phyloP scores from a whole-genome alignment of 2,797 vertebrate genomes.

The Anniella stebbinsi region DNA sequence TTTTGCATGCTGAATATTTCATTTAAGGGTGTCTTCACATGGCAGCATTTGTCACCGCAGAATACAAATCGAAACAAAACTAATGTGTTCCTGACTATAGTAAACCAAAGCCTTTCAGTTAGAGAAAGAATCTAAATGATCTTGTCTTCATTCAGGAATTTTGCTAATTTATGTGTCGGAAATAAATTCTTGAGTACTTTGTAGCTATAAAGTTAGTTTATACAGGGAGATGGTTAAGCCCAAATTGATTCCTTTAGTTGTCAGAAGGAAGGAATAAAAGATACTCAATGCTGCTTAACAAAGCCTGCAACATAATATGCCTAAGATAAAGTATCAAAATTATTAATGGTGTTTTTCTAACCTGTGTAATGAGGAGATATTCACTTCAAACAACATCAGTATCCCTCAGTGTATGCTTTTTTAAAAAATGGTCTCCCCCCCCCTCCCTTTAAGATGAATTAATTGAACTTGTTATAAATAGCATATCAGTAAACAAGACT shows the following conservation, averaged over 20 bases:
- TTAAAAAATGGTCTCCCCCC: slow-evolving; percentile 27
- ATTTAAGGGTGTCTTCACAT: neutral
- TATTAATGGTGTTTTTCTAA: slow-evolving; percentile 58
- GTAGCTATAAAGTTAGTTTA: slow-evolving; percentile 6
- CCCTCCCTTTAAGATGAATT: slow-evolving; percentile 52
- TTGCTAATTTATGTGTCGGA: slow-evolving; percentile 17
- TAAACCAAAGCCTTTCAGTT: neutral
- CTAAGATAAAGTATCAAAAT: slow-evolving; percentile 34
- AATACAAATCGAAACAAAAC: neutral
- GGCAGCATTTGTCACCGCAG: neutral
- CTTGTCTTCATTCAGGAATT: neutral
- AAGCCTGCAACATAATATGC: neutral
- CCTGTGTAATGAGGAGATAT: slow-evolving; percentile 42
- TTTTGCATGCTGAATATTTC: neutral
- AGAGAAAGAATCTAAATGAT: neutral
- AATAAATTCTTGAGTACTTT: slow-evolving; percentile 31
- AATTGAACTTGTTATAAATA: slow-evolving; percentile 72
- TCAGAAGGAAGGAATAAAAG: neutral
- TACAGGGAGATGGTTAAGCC: fast-evolving
- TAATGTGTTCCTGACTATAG: neutral
- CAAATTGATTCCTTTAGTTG: neutral
- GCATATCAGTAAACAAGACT: slow-evolving; percentile 72
- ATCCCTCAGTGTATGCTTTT: neutral
- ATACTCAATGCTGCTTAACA: neutral
- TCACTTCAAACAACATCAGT: slow-evolving; percentile 53